These are phyloP conservation scores for Mongoloraphidia duomilia DNA, from an alignment of 2,888 invertebrate species.

Conservation along the genomic window DNA sequence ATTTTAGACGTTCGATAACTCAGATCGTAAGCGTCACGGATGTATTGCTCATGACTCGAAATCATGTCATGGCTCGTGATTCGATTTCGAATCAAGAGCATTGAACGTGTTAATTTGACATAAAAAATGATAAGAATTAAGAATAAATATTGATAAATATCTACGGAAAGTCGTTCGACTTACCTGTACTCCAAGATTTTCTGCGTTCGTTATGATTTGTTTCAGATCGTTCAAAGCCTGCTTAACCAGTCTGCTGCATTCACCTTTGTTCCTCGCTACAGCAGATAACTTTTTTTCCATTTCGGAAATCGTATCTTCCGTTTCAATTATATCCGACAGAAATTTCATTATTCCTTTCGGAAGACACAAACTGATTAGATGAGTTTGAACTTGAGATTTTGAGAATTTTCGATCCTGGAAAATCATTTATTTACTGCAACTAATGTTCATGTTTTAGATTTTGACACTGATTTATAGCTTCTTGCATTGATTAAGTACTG, in stretches of 20 bases:
- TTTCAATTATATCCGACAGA: conserved; percentile 50
- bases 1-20: too few species aligned
- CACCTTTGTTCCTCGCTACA: conserved; percentile 54
- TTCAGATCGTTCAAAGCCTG: conserved; percentile 64
- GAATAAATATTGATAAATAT: conserved; percentile 1
- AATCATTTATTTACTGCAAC: conserved; percentile 19
- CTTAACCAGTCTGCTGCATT: conserved; percentile 48
- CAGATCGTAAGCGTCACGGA: too few species aligned
- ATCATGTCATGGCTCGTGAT: too few species aligned
- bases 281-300: conserved; percentile 43
- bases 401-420: conserved; percentile 44
- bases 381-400: conserved; percentile 57
- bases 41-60: too few species aligned
- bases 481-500: too few species aligned
- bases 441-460: too few species aligned
- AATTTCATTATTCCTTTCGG: conserved; percentile 48
- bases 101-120: not conserved
- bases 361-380: conserved; percentile 50
- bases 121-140: conserved; percentile 3
- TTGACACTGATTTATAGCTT: too few species aligned
- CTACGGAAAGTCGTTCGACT: conserved; percentile 15
- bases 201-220: conserved; percentile 51
- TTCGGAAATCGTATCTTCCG: conserved; percentile 46
- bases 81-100: too few species aligned
- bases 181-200: conserved; percentile 62